Conservation (phyloP, 2,888 invertebrate species). For the Drosophila greeni region DNA sequence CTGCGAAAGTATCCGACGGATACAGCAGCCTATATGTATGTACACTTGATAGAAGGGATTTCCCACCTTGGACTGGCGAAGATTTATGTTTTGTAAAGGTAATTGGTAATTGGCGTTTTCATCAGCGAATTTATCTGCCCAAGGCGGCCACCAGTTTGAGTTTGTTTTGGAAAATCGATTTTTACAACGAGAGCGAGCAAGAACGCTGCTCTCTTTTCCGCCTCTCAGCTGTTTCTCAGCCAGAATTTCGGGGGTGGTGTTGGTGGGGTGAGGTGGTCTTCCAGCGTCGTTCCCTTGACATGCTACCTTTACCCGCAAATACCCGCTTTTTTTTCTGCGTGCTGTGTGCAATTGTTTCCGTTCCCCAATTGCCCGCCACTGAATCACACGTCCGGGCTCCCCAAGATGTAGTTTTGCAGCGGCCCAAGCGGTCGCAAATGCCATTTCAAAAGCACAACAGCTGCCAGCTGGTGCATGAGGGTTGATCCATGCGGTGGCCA, state of each 20-base stretch:
- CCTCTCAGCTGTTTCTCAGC: constrained; percentile 35
- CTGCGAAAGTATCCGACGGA: constrained; percentile 15
- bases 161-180: constrained; percentile 47
- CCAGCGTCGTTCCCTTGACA: constrained; percentile 36
- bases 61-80: not conserved
- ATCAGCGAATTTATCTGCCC: constrained; percentile 5
- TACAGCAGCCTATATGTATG: constrained; percentile 4
- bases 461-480: constrained; percentile 27
- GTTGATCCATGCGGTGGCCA: constrained; percentile 30
- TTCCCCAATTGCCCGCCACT: constrained; percentile 20
- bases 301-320: constrained; percentile 24
- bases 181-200: constrained; percentile 2
- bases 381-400: constrained; percentile 15
- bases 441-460: constrained; percentile 5
- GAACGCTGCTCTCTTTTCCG: constrained; percentile 35
- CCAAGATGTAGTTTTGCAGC: constrained; percentile 11
- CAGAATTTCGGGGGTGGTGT: constrained; percentile 3
- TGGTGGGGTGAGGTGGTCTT: constrained; percentile 10
- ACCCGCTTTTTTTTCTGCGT: constrained; percentile 12
- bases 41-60: not conserved
- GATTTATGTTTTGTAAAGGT: constrained; percentile 29
- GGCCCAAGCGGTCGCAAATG: constrained; percentile 1
- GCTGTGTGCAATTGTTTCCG: constrained; percentile 29
- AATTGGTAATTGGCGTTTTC: constrained; percentile 34
- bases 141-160: constrained; percentile 36